Evolutionary conservation across 1,140 invertebrate genomes (phyloP), one percentile per base, ranked within the genome.

Genomic region (Platyscapa corneri): DNA sequence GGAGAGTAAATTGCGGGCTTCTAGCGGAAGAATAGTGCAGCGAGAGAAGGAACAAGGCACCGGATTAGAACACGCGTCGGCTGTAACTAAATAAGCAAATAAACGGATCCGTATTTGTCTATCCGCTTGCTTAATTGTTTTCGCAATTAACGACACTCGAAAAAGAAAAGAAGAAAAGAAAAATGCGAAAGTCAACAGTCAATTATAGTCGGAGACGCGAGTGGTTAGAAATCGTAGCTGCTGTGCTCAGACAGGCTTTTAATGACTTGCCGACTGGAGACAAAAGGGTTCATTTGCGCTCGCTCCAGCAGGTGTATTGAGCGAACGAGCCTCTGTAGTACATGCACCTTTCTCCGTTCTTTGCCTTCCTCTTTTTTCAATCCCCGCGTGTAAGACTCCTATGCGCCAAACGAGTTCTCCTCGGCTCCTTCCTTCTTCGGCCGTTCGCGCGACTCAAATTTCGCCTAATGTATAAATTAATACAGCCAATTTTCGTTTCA

Each of bases 191-290:
- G 67, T 70, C 65, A 37, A 70, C 65, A 23, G 65, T 37, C 65
- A 70, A 70, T 70, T 75, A 75, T 60, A 60, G 67, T 34, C 67
- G 32, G 67, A 23, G 67, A 42, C 27, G 20, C 42, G 37, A 67
- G 46, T n/a, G 8, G 16, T 77, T 20, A 77, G 27, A 49, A 78
- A 78, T 78, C 14, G 49, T n/a, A 77, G 49, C 56, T 20, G 49
- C 32, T 39, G 7, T 27, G n/a, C 23, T 14, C 72, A 32, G 53
- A 42, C 74, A 83, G 30, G 46, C 88, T 86, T 88, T 88, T 90
- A 90, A 90, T 89, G 89, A 90, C 89, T 89, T 79, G 87, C 74
- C 87, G 88, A 88, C 86, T 85, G 86, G 82, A 90, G 88, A 89
- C 89, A 90, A 90, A 83, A 89, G 88, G 89, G 85, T 88, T 89